These are phyloP conservation scores for Chromobotia macracanthus DNA, from an alignment of 2,797 vertebrate genomes.

Conservation along the genomic window DNA sequence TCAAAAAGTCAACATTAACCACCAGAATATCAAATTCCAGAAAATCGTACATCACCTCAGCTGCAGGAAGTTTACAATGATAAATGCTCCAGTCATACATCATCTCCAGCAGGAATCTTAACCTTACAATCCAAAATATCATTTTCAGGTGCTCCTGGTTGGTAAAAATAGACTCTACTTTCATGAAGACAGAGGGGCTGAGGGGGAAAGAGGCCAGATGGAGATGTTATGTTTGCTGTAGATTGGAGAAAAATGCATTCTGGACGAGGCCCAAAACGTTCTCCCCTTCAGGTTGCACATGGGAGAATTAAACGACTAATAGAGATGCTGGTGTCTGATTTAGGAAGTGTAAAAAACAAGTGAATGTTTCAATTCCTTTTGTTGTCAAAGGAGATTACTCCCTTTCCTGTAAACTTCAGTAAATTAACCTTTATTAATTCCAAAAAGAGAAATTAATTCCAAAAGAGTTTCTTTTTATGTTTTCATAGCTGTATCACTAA, in stretches of 20 bases:
- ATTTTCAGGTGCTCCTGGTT: constrained; percentile 69
- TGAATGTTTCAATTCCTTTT: constrained; percentile 44
- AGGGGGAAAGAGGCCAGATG: constrained; percentile 44
- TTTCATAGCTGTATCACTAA: not conserved
- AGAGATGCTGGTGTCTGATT: constrained; percentile 36
- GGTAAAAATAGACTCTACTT: constrained; percentile 69
- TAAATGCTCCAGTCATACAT: constrained; percentile 62
- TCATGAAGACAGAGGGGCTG: constrained; percentile 47
- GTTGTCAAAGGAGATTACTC: constrained; percentile 27
- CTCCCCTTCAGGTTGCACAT: constrained; percentile 37
- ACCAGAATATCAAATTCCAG: constrained; percentile 12
- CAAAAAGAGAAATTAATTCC: too few relatives aligned
- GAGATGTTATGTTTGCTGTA: constrained; percentile 48
- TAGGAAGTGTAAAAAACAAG: constrained; percentile 38
- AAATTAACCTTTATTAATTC: not conserved
- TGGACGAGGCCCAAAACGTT: constrained; percentile 48
- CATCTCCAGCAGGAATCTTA: constrained; percentile 44
- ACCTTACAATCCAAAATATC: constrained; percentile 56
- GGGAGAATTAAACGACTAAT: constrained; percentile 42
- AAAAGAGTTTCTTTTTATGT: not conserved
- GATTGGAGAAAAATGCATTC: constrained; percentile 45
- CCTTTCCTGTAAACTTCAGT: not conserved
- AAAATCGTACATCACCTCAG: constrained; percentile 35
- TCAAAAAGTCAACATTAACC: constrained; percentile 35
- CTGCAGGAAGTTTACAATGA: constrained; percentile 57